A percentile compares a stretch with the other conserved stretches of the same genome.
These are phyloP conservation scores for Micrastur ruficollis DNA, from an alignment of 2,797 vertebrate species.

Conservation along the genomic window DNA sequence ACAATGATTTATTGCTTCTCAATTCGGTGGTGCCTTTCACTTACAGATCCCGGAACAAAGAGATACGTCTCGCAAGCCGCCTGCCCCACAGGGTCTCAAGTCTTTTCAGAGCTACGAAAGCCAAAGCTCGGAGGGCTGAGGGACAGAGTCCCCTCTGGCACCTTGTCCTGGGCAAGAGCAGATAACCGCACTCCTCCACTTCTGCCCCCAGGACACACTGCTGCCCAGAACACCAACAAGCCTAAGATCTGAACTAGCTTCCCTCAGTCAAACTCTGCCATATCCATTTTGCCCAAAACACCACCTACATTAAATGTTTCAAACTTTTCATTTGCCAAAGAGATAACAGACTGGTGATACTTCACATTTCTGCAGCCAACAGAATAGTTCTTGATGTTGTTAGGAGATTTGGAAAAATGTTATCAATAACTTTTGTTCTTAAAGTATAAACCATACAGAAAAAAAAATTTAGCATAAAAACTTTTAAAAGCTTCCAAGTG, in stretches of 20 bases:
- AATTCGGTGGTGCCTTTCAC: not conserved
- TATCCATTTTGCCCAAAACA: not conserved
- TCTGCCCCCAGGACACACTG: not conserved
- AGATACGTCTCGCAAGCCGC: fast-evolving
- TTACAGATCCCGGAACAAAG: not conserved
- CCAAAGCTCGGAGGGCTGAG: not conserved
- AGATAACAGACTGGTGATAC: not conserved
- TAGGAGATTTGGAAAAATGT: slow-evolving; percentile 24
- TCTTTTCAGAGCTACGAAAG: not conserved
- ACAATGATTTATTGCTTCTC: not conserved
- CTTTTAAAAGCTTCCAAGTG: slow-evolving; percentile 77
- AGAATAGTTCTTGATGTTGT: not conserved
- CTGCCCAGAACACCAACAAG: not conserved
- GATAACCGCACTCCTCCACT: not conserved
- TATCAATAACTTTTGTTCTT: slow-evolving; percentile 64
- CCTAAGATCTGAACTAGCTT: not conserved
- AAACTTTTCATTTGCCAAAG: not conserved
- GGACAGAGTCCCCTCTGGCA: not conserved
- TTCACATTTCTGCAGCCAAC: not conserved
- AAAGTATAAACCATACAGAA: slow-evolving; percentile 50
- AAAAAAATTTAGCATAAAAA: slow-evolving; percentile 68
- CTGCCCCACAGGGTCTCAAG: fast-evolving
- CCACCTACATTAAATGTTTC: fast-evolving
- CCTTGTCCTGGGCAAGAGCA: not conserved
- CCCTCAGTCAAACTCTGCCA: not conserved